phyloP scores from a whole-genome alignment of 2,797 vertebrate species.

The Smutsia gigantea region DNA sequence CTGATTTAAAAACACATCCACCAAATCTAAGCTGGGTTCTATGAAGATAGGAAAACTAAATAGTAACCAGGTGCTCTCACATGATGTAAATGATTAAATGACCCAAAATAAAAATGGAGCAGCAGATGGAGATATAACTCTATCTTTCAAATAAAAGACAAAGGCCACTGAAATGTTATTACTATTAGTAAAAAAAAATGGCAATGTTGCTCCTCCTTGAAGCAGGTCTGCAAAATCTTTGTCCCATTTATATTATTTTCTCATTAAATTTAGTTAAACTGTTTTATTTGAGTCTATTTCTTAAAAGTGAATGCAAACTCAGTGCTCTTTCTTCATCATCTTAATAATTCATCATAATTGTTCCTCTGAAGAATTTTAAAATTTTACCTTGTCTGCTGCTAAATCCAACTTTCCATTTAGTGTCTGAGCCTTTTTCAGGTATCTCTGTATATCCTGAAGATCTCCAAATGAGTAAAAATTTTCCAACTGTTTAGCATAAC shows the following conservation, averaged over 20 bases:
- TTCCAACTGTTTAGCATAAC: slow-evolving; percentile 89
- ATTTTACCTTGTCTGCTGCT: slow-evolving; percentile 90
- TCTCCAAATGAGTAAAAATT: slow-evolving; percentile 89
- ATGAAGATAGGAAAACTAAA: neutral
- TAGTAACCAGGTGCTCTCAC: neutral
- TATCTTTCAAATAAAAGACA: neutral
- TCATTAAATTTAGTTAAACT: neutral
- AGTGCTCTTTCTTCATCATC: neutral
- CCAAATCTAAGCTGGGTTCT: neutral
- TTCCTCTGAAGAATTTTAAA: neutral
- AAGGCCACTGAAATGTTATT: neutral
- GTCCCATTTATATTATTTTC: neutral
- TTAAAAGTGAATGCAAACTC: neutral
- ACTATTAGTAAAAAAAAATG: neutral
- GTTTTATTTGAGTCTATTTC: neutral
- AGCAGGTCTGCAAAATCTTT: neutral
- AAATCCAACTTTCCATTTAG: slow-evolving; percentile 90
- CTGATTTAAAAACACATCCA: neutral
- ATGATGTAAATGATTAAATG: neutral
- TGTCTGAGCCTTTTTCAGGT: slow-evolving; percentile 91
- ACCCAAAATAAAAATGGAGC: neutral
- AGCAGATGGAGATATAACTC: neutral
- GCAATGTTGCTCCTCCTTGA: neutral
- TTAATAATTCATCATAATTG: neutral
- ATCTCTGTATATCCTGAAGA: slow-evolving; percentile 87